Evolutionary conservation across 2,888 invertebrate species (phyloP), one percentile per base, ranked within the genome.

Genomic region (Eupithecia exiguata): DNA sequence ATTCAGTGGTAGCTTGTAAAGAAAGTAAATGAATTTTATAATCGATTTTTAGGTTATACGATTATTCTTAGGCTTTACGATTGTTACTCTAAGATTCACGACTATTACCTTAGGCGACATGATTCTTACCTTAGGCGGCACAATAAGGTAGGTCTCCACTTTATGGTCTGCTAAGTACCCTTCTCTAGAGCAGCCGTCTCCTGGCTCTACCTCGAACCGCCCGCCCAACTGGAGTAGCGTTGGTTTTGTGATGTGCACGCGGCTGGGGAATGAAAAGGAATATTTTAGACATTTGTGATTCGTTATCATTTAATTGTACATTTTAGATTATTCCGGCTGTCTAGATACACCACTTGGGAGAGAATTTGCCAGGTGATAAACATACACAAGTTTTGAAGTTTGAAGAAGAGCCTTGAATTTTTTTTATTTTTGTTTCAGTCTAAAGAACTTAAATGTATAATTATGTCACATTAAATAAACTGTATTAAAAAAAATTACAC

Each of bases 241-340:
- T 30, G 98, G 96, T 87, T 96, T 96, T 0, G 98, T 98, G 81
- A 98, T 97, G 90, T 98, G 98, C 10, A 98, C 98, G 70, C 97
- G 73, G 16, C 73, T 73, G 70, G 1, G 14, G 21, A 69, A 70
- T 21, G 1, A 61, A 43, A 38, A 38, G 5, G 5, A 10, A 10
- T 36, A 21, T 35, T 43, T 43, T 43, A 43, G 14, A 43, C 4
- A 7, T 43, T 14, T 43, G 40, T 43, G 14, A 43, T 43, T 43
- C 14, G 43, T 18, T 46, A 18, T 0, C 18, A 46, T 14, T 46
- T 18, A 5, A 18, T 46, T 46, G 18, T 18, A 46, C 18, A 18
- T 6, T 46, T 46, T 18, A 6, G 6, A 46, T 18, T 46, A 18
- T 46, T 46, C 6, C 43, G 16, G 6, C 12, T 46, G 43, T 12